Percentiles rank a stretch among this genome's conserved stretches.
phyloP scores from a whole-genome alignment of 1,140 invertebrate genomes.

The Gonatopus flavifemur region DNA sequence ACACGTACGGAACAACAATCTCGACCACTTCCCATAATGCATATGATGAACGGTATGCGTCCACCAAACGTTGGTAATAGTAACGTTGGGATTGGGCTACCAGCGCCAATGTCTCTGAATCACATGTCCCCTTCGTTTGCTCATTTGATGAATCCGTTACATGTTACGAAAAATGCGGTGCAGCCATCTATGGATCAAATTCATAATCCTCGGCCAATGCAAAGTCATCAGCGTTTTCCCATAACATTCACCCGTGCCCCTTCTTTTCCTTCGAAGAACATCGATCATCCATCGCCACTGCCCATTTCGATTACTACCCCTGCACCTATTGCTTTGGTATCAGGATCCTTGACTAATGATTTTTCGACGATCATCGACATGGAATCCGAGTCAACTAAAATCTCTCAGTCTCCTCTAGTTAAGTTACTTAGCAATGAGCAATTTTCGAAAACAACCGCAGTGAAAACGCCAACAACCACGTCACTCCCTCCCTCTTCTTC shows the following conservation, averaged over 20 bases:
- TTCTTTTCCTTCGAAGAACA: slow-evolving; percentile 3
- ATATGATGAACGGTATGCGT: slow-evolving; percentile 19
- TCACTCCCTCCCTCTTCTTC: slow-evolving; percentile 17
- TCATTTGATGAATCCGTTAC: slow-evolving; percentile 20
- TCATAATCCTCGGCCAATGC: not conserved
- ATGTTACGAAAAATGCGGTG: slow-evolving; percentile 1
- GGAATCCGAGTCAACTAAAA: not conserved
- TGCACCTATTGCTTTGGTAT: not conserved
- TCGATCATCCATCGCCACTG: not conserved
- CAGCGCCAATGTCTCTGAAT: slow-evolving; percentile 10
- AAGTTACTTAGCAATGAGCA: slow-evolving; percentile 29
- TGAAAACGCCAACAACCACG: slow-evolving; percentile 13
- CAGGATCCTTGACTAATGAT: not conserved
- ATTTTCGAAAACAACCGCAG: too few relatives aligned
- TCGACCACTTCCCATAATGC: slow-evolving; percentile 15
- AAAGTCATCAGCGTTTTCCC: slow-evolving; percentile 7
- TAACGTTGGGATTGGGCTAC: slow-evolving; percentile 12
- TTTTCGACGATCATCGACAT: not conserved
- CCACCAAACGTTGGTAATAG: too few relatives aligned
- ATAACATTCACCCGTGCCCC: slow-evolving; percentile 9
- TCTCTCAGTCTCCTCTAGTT: slow-evolving; percentile 11
- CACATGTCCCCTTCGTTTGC: slow-evolving; percentile 20
- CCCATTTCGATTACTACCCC: slow-evolving; percentile 1
- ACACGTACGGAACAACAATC: slow-evolving; percentile 19
- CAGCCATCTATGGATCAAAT: slow-evolving; percentile 7